Percentiles rank a stretch among this genome's conserved stretches.
Conservation (phyloP, 2,113 vertebrate species). For the Neoarius graeffei region DNA sequence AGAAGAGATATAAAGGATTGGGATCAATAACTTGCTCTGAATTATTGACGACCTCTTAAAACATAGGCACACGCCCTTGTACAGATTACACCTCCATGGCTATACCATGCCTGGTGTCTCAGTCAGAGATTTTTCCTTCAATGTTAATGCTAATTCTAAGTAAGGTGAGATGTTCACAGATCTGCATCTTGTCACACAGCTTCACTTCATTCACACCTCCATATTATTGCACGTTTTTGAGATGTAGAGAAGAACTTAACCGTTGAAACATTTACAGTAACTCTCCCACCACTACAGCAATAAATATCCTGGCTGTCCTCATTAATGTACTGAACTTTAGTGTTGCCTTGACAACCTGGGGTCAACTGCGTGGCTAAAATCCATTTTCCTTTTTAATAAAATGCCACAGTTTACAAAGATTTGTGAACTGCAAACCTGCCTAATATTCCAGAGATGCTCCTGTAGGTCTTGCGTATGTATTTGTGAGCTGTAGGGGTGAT, state of each 20-base stretch:
- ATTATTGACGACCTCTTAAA: conserved; percentile 61
- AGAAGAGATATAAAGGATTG: conserved; percentile 52
- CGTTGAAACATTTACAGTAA: background rate
- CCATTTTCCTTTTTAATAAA: background rate
- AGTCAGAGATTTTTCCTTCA: conserved; percentile 28
- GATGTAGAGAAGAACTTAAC: background rate
- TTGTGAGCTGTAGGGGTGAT: conserved; percentile 8
- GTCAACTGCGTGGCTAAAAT: background rate
- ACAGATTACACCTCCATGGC: background rate
- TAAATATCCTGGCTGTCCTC: background rate
- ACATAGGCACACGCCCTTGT: conserved; percentile 30
- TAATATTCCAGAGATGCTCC: background rate
- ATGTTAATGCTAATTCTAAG: conserved; percentile 10
- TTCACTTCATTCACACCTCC: conserved; percentile 11
- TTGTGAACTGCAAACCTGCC: background rate
- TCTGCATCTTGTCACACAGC: conserved; percentile 36
- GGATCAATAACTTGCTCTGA: conserved; percentile 58
- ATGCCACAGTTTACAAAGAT: background rate
- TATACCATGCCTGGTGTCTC: conserved; percentile 1
- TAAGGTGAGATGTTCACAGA: conserved; percentile 41
- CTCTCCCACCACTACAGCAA: background rate
- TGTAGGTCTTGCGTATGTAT: background rate
- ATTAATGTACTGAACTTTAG: background rate
- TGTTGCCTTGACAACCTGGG: background rate
- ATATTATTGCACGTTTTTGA: background rate